Percentiles rank a stretch among this genome's conserved stretches.
phyloP scores from a whole-genome alignment of 2,113 vertebrate genomes.

The Gallinago media region DNA sequence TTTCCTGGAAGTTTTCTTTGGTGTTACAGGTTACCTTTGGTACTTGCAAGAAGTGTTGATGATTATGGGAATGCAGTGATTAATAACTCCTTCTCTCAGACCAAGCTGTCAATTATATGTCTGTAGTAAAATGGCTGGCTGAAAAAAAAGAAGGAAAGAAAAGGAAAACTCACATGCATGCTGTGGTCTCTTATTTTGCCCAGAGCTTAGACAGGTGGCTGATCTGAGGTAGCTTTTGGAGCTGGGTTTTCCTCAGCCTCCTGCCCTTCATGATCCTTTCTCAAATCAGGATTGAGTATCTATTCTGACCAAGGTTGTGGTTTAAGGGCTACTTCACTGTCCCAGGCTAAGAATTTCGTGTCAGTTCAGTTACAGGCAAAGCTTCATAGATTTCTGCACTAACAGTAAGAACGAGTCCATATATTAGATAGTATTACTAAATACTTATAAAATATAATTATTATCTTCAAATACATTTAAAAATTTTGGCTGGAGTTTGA shows the following conservation, averaged over 20 bases:
- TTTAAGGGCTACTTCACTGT: background rate
- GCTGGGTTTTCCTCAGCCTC: background rate
- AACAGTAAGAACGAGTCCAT: background rate
- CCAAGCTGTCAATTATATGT: background rate
- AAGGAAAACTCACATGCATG: background rate
- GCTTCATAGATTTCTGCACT: background rate
- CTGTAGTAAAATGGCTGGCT: background rate
- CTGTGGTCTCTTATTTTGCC: background rate
- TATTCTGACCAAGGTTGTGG: background rate
- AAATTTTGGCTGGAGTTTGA: background rate
- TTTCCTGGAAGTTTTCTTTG: background rate
- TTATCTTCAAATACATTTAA: background rate
- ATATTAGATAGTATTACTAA: background rate
- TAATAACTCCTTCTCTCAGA: background rate
- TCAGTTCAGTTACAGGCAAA: background rate
- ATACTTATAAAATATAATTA: background rate
- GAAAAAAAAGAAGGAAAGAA: background rate
- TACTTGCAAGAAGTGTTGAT: background rate
- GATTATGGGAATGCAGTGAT: background rate
- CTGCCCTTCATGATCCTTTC: background rate
- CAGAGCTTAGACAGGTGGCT: background rate
- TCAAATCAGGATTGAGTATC: background rate
- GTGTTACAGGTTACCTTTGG: background rate
- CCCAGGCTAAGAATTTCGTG: background rate
- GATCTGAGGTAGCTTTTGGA: background rate